Conservation (phyloP, 2,888 invertebrate genomes). For the Andrena minutula region DNA sequence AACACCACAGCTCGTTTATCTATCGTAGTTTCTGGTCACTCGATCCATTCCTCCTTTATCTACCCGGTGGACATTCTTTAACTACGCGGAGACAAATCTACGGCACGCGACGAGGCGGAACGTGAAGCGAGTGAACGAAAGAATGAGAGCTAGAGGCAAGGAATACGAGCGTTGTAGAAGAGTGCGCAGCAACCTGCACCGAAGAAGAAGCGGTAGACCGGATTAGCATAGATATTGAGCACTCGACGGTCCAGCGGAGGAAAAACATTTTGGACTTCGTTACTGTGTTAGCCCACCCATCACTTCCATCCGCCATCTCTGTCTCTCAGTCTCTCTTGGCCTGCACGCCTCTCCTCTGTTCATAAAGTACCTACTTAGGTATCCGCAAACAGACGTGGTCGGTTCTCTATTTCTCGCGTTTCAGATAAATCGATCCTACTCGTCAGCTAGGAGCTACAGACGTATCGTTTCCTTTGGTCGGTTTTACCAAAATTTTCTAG, state of each 20-base stretch:
- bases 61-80: slow-evolving; percentile 35
- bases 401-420: slow-evolving; percentile 30
- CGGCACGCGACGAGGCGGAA: slow-evolving; percentile 25
- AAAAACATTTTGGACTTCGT: slow-evolving; percentile 75
- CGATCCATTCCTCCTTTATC: neutral
- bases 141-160: slow-evolving; percentile 32
- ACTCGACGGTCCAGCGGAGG: slow-evolving; percentile 65
- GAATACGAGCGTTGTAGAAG: slow-evolving; percentile 41
- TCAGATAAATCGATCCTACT: slow-evolving; percentile 56
- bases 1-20: slow-evolving; percentile 30
- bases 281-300: slow-evolving; percentile 56
- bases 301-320: slow-evolving; percentile 36
- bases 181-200: slow-evolving; percentile 36
- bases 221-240: slow-evolving; percentile 79
- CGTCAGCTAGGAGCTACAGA: neutral
- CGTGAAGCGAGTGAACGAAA: neutral
- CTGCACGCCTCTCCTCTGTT: neutral
- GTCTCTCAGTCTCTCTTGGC: neutral
- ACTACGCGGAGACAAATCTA: slow-evolving; percentile 54
- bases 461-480: slow-evolving; percentile 19
- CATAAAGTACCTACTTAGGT: slow-evolving; percentile 58
- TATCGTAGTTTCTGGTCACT: slow-evolving; percentile 12
- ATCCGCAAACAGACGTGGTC: slow-evolving; percentile 56
- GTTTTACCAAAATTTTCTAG: neutral
- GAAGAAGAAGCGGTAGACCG: slow-evolving; percentile 69